Conservation (phyloP, 2,113 vertebrate genomes). For the Takifugu bimaculatus region DNA sequence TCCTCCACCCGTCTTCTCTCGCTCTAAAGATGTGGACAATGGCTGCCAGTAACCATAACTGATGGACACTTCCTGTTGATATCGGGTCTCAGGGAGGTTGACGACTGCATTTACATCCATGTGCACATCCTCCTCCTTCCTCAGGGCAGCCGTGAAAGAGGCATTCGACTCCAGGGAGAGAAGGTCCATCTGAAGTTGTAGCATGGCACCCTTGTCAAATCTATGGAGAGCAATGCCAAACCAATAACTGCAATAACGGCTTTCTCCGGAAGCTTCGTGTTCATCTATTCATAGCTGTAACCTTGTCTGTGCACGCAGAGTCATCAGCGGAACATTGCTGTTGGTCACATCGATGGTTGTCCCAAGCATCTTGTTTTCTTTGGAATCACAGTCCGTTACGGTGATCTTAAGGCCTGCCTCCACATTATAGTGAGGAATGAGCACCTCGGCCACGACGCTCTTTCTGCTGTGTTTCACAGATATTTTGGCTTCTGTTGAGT, state of each 20-base stretch:
- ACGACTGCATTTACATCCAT: slow-evolving; percentile 77
- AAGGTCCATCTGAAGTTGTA: slow-evolving; percentile 78
- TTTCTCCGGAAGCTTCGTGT: too few relatives aligned
- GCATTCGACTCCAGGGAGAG: slow-evolving; percentile 78
- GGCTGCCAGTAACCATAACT: slow-evolving; percentile 75
- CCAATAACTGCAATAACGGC: too few relatives aligned
- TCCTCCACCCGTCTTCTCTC: not conserved
- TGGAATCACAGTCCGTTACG: slow-evolving; percentile 63
- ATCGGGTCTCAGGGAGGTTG: slow-evolving; percentile 69
- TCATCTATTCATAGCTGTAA: too few relatives aligned
- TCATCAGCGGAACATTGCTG: slow-evolving; percentile 27
- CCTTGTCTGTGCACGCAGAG: too few relatives aligned
- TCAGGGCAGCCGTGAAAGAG: slow-evolving; percentile 72
- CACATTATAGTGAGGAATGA: slow-evolving; percentile 78
- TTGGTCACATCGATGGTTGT: slow-evolving; percentile 84
- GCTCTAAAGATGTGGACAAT: not conserved
- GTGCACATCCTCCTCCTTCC: slow-evolving; percentile 60
- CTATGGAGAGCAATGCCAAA: slow-evolving; percentile 55
- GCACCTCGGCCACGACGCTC: slow-evolving; percentile 75
- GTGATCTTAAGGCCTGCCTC: slow-evolving; percentile 81
- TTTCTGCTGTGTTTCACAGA: slow-evolving; percentile 79
- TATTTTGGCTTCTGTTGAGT: slow-evolving; percentile 67
- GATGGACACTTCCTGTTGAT: slow-evolving; percentile 75
- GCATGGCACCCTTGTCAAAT: slow-evolving; percentile 68
- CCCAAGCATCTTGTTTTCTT: slow-evolving; percentile 69